Conservation (phyloP, 1,140 invertebrate species). For the Drosophila bifasciata region DNA sequence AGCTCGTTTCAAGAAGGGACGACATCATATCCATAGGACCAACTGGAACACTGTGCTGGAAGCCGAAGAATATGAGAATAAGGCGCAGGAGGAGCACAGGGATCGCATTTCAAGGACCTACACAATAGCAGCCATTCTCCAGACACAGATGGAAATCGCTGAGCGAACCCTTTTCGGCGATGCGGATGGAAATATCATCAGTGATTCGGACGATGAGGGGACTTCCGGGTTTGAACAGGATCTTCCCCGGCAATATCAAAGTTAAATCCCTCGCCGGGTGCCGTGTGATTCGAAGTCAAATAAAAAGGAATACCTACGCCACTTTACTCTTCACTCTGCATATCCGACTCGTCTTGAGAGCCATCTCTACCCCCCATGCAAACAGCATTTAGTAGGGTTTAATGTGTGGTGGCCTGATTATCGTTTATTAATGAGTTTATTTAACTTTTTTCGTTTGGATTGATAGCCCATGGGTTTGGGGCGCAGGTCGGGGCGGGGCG, state of each 20-base stretch:
- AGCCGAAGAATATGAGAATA: too few relatives aligned
- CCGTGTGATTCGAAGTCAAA: too few relatives aligned
- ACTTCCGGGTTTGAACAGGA: not conserved
- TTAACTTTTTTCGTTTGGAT: slow-evolving; percentile 66
- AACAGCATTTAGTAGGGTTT: slow-evolving; percentile 1
- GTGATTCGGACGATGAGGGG: not conserved
- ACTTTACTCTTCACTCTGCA: not conserved
- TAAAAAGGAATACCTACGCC: too few relatives aligned
- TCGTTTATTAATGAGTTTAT: slow-evolving; percentile 71
- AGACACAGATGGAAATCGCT: slow-evolving; percentile 54
- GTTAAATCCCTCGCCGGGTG: too few relatives aligned
- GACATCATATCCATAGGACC: not conserved
- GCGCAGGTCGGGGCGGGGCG: not conserved
- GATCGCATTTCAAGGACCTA: slow-evolving; percentile 30
- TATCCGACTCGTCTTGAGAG: slow-evolving; percentile 4
- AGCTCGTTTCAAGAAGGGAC: not conserved
- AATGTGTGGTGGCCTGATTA: slow-evolving; percentile 44
- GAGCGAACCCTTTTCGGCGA: slow-evolving; percentile 36
- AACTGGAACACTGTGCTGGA: not conserved
- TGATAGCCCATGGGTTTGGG: slow-evolving; percentile 30
- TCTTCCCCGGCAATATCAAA: not conserved
- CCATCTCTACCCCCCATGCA: not conserved
- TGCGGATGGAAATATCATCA: slow-evolving; percentile 9
- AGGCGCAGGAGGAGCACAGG: slow-evolving; percentile 2
- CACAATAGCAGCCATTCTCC: slow-evolving; percentile 22